Evolutionary conservation across 1,140 invertebrate species (phyloP), one percentile per base, ranked within the genome.

Genomic region (Sweltsa coloradensis): DNA sequence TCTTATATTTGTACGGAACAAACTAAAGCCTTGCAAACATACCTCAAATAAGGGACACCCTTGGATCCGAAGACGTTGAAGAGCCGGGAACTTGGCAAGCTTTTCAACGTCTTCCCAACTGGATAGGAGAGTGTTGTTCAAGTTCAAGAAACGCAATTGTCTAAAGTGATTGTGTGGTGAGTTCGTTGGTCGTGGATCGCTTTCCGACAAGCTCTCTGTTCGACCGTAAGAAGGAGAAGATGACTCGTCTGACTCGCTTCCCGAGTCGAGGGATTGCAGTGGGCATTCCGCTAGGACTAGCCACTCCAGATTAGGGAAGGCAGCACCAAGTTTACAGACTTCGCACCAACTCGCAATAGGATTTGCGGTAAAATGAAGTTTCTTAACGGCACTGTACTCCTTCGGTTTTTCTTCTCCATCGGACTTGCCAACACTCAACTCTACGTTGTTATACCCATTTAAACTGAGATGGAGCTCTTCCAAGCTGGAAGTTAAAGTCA

Each of bases 401-500:
- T 41, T 23, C 21, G 9, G 16, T 14, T 53, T 45, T 50, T 56
- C 50, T 21, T 55, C 48, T 4, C 39, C 34, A 26, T 56, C n/a
- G n/a, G n/a, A n/a, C n/a, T n/a, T n/a, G n/a, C n/a, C n/a, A n/a
- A n/a, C n/a, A n/a, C n/a, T 27, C 65, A 80, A 50, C n/a, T 81
- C 73, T 2, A 94, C 80, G 48, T 76, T 73, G 13, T 72, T 73
- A 62, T 89, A 93, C 55, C 89, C 81, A 62, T 90, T 90, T 11
- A 93, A 70, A 53, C 89, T 92, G 49, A 95, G 64, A 64, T 95
- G 90, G 22, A 96, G 69, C 66, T 96, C 91, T 70, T 89, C 83
- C 13, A 95, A 66, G 60, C 71, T 74, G 53, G 41, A 60, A 56
- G 45, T 51, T 49, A n/a, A n/a, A n/a, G n/a, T n/a, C n/a, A n/a